These are phyloP conservation scores for Oscheius myriophilus DNA, from an alignment of 2,888 invertebrate genomes.

Conservation along the genomic window DNA sequence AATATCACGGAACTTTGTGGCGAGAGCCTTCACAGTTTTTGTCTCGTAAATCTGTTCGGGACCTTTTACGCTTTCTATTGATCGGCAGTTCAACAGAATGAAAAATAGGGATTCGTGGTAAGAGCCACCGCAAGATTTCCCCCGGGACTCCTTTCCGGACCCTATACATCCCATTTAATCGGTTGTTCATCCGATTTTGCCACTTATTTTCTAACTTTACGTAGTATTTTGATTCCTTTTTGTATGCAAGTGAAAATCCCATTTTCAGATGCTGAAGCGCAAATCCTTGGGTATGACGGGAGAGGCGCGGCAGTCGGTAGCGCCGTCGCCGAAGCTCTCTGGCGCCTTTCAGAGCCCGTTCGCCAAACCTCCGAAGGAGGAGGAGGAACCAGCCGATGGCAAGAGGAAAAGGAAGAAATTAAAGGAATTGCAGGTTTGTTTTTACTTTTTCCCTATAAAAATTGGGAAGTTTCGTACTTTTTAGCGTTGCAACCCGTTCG, in stretches of 20 bases:
- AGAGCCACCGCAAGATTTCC: too few species aligned
- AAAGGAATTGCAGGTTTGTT: slow-evolving; percentile 22
- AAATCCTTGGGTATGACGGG: slow-evolving; percentile 18
- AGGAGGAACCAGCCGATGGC: slow-evolving; percentile 24
- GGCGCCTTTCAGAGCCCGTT: slow-evolving; percentile 39
- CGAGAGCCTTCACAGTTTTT: too few species aligned
- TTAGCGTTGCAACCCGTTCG: slow-evolving; percentile 6
- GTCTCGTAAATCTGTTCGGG: too few species aligned
- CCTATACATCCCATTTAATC: too few species aligned
- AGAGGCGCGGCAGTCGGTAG: neutral
- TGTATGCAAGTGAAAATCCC: neutral
- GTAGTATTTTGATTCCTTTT: neutral
- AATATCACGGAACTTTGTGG: too few species aligned
- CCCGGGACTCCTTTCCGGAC: too few species aligned
- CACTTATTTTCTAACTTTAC: slow-evolving; percentile 1
- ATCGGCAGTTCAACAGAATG: too few species aligned
- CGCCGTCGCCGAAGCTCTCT: slow-evolving; percentile 1
- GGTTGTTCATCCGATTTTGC: too few species aligned
- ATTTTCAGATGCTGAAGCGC: slow-evolving; percentile 25
- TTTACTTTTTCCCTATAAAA: neutral
- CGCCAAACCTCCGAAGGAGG: slow-evolving; percentile 20
- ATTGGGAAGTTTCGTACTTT: neutral
- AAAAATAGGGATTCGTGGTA: too few species aligned
- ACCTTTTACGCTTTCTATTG: too few species aligned
- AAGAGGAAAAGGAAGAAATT: slow-evolving; percentile 25